Conservation (phyloP, 2,888 invertebrate species). For the Agrenia bidenticulata region DNA sequence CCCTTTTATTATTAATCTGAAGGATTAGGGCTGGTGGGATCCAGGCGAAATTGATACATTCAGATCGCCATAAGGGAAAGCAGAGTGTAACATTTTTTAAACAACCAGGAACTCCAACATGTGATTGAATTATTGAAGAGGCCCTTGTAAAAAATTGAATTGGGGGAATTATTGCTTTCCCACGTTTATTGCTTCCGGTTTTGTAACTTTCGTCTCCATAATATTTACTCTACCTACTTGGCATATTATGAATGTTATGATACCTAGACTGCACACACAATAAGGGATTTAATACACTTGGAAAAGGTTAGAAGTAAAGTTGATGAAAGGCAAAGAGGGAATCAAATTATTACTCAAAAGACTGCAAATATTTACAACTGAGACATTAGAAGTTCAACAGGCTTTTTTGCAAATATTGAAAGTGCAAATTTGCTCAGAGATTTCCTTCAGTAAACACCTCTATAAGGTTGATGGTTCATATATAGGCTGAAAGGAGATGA, state of each 20-base stretch:
- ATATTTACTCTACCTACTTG: neutral
- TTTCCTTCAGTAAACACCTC: slow-evolving; percentile 46
- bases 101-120: neutral
- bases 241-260: no score
- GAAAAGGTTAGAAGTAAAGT: neutral
- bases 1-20: no score
- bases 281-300: neutral
- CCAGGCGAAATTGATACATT: no score
- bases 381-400: slow-evolving; percentile 42
- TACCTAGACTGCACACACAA: neutral
- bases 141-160: neutral
- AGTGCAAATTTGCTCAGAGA: slow-evolving; percentile 48
- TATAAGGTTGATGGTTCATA: slow-evolving; percentile 5
- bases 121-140: slow-evolving; percentile 7
- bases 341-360: slow-evolving; percentile 25
- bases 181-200: slow-evolving; percentile 10
- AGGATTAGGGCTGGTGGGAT: no score
- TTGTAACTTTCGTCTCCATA: neutral
- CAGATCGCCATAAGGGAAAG: neutral
- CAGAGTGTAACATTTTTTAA: neutral
- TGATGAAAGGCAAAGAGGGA: slow-evolving; percentile 18
- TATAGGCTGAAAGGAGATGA: slow-evolving; percentile 1
- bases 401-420: slow-evolving; percentile 49
- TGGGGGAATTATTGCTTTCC: slow-evolving; percentile 3
- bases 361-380: slow-evolving; percentile 22